Evolutionary conservation across 1,140 invertebrate species (phyloP).

Genomic region (Dinoponera quadriceps): DNA sequence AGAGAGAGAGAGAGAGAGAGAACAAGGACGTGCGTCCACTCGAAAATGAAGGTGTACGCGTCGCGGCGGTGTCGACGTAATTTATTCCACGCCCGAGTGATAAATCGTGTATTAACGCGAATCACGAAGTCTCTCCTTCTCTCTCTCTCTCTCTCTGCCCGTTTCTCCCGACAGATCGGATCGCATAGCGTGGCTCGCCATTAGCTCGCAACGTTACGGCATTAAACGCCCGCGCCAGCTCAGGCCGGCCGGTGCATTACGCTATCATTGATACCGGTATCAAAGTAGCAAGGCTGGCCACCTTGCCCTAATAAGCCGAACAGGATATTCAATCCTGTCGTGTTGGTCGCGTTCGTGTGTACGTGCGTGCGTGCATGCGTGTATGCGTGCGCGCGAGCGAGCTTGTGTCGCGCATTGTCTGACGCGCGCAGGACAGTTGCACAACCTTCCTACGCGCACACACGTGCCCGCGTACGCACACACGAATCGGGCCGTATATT

Average conservation of each 20-base stretch:
- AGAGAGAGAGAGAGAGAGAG: too few species aligned
- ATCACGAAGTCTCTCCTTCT: constrained; percentile 21
- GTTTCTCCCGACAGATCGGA: neutral
- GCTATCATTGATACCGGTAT: constrained; percentile 78
- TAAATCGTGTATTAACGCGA: constrained; percentile 49
- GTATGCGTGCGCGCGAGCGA: constrained; percentile 52
- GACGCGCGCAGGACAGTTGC: constrained; percentile 77
- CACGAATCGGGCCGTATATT: neutral
- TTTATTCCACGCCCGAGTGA: constrained; percentile 44
- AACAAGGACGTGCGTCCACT: neutral
- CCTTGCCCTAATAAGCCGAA: constrained; percentile 84
- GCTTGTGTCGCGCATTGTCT: constrained; percentile 76
- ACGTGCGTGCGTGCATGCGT: constrained; percentile 39
- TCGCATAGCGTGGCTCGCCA: constrained; percentile 23
- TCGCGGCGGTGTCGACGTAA: constrained; percentile 19
- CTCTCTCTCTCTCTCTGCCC: constrained; percentile 11
- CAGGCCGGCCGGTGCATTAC: constrained; percentile 37
- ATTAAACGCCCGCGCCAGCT: constrained; percentile 29
- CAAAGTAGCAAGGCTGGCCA: constrained; percentile 81
- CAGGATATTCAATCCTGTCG: constrained; percentile 80
- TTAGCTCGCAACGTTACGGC: constrained; percentile 50
- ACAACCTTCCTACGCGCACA: constrained; percentile 70
- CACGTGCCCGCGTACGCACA: constrained; percentile 19
- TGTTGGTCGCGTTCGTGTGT: constrained; percentile 40
- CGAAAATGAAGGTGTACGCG: constrained; percentile 8